Evolutionary conservation across 2,797 vertebrate species (phyloP).

Genomic region (Chelon auratus): DNA sequence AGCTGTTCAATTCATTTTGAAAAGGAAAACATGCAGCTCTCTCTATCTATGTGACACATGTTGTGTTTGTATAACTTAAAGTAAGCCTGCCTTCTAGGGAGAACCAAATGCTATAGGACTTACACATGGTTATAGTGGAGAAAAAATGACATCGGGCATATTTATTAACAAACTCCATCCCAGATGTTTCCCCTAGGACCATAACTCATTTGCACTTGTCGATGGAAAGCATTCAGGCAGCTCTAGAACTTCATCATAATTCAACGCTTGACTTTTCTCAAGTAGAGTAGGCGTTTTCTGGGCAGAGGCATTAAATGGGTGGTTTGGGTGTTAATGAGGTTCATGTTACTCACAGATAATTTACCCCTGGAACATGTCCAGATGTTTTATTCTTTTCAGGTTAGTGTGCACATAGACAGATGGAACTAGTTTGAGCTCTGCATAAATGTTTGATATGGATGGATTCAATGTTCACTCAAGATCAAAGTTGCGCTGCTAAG

Average conservation of each 20-base stretch:
- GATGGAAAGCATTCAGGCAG: constrained; percentile 66
- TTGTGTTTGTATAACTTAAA: constrained; percentile 38
- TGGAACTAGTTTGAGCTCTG: constrained; percentile 60
- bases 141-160: constrained; percentile 33
- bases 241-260: constrained; percentile 31
- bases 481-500: constrained; percentile 66
- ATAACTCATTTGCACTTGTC: constrained; percentile 69
- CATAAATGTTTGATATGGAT: constrained; percentile 53
- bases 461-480: constrained; percentile 47
- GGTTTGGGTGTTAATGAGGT: constrained; percentile 62
- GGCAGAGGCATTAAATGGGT: constrained; percentile 36
- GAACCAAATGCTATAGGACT: constrained; percentile 32
- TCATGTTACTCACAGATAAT: constrained; percentile 62
- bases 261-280: constrained; percentile 40
- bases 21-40: constrained; percentile 47
- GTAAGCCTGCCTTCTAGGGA: constrained; percentile 17
- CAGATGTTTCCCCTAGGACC: constrained; percentile 62
- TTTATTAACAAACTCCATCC: constrained; percentile 63
- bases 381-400: constrained; percentile 22
- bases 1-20: constrained; percentile 53
- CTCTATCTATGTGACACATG: constrained; percentile 58
- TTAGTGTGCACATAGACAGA: constrained; percentile 46
- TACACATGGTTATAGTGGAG: constrained; percentile 42
- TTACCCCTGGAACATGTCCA: constrained; percentile 35
- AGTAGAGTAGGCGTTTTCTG: constrained; percentile 30